Evolutionary conservation across 2,113 vertebrate species (phyloP), one percentile per base, ranked within the genome.

Genomic region (Clarias gariepinus): DNA sequence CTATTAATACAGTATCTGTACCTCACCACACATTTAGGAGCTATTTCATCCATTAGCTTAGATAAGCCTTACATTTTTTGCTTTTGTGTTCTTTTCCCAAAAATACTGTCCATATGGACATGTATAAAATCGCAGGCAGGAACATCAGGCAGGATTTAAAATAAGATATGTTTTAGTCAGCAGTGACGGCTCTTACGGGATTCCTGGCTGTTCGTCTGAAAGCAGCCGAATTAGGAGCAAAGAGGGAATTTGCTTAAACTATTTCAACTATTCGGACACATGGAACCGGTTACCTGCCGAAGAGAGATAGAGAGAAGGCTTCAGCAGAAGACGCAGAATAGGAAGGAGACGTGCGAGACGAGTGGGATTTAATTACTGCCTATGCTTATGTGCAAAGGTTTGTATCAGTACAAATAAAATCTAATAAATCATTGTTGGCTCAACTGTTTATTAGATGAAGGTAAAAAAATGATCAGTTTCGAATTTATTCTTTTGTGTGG

Each of bases 181-280:
- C 90, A 86, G 82, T 84, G 87, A 86, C 69, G 41, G 85, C 60
- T 68, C 69, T 58, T 78, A 71, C 79, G 79, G 80, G 84, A 87
- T 83, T 87, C 86, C 89, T 83, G 63, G 84, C 78, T 74, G 87
- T 87, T 87, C 86, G 84, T 88, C 73, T 90, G 87, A 90, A 90
- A 89, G 90, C 87, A 84, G 87, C 81, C 85, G 84, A 89, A 90
- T 89, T 91, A 92, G 87, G 90, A 91, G 87, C 86, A 88, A 88
- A 90, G 87, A 90, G 90, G 90, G 90, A 90, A 87, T 91, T 88
- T 88, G 87, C 66, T 80, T 1, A 25, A 92, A 88, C 71, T 87
- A 91, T 92, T 90, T 88, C 82, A 89, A 87, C 82, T 91, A 90
- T 91, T 91, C 64, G 81, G 69, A 83, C 91, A 92, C 91, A 93